Percentiles rank a stretch among this genome's conserved stretches.
Evolutionary conservation across 2,888 invertebrate species (phyloP).

Genomic region (Ommatoiulus sabulosus): DNA sequence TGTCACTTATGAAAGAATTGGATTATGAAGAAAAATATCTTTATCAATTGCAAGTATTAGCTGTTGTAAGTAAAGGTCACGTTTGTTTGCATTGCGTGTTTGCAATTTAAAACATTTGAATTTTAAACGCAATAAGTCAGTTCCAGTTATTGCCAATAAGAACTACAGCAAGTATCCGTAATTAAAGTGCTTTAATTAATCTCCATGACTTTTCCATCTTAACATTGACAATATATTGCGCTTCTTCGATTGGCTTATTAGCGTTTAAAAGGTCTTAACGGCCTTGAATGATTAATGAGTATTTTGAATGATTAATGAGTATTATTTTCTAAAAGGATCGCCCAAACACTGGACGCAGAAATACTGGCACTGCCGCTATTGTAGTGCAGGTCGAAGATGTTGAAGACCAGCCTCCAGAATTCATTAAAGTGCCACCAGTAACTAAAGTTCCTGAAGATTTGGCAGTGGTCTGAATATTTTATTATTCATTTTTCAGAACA

Average conservation of each 20-base stretch:
- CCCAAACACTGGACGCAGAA: constrained; percentile 66
- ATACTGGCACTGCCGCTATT: constrained; percentile 89
- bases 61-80: constrained; percentile 57
- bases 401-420: constrained; percentile 92
- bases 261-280: no score
- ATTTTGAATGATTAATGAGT: background rate
- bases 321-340: constrained; percentile 50
- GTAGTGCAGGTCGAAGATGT: constrained; percentile 88
- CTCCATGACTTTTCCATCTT: no score
- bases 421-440: constrained; percentile 87
- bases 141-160: no score
- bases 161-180: no score
- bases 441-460: constrained; percentile 88
- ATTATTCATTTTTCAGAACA: background rate
- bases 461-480: constrained; percentile 73
- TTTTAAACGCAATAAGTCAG: no score
- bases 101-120: no score
- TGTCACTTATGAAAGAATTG: constrained; percentile 79
- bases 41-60: constrained; percentile 76
- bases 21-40: constrained; percentile 90
- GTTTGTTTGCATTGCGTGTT: no score
- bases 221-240: no score
- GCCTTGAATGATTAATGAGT: background rate
- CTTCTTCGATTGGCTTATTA: no score
- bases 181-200: no score